Base-by-base conservation (phyloP, 2,888 invertebrate genomes). In the Allolobophora icterica region DNA sequence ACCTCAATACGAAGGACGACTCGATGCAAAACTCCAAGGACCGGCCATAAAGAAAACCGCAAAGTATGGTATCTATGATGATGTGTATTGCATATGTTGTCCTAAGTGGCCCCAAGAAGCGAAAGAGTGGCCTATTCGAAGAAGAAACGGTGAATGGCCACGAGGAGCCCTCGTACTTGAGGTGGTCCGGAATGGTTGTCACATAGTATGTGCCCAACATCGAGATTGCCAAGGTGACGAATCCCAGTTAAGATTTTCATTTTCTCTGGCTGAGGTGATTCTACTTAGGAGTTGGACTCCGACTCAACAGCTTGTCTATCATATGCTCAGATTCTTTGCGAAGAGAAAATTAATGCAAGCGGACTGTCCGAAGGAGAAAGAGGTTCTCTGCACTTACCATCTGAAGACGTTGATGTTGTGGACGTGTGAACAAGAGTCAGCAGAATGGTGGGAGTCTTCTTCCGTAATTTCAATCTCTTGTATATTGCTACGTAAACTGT, bases 251-350 rank as follows among this genome's bases (percentile, higher is more conserved):
- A 38, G 40, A 24, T 11, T 38, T 30, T 40, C n/a, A 13, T 38
- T 89, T 40, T 89, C 24, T n/a, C 35, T 89, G 89, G 35, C 17
- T 89, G 40, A 35, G 13, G 40, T 38, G n/a, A 89, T n/a, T 89
- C 24, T 71, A n/a, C 71, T 71, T 11, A 52, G 71, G 17, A 71
- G 6, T n/a, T 71, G 71, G 71, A 71, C 71, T n/a, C n/a, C 71
- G n/a, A 71, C 71, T n/a, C 71, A 71, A n/a, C 71, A 71, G n/a
- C 30, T 71, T n/a, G n/a, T 71, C n/a, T n/a, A n/a, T 71, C 71
- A n/a, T n/a, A 71, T 71, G n/a, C n/a, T 5, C 30, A 71, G 71
- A 71, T 71, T 71, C 71, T 71, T 71, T n/a, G 30, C 71, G 13
- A n/a, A 71, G n/a, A 71, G 8, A 17, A 17, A 71, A 71, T n/a